phyloP scores from a whole-genome alignment of 2,113 vertebrate species.

The Amphiprion ocellaris region DNA sequence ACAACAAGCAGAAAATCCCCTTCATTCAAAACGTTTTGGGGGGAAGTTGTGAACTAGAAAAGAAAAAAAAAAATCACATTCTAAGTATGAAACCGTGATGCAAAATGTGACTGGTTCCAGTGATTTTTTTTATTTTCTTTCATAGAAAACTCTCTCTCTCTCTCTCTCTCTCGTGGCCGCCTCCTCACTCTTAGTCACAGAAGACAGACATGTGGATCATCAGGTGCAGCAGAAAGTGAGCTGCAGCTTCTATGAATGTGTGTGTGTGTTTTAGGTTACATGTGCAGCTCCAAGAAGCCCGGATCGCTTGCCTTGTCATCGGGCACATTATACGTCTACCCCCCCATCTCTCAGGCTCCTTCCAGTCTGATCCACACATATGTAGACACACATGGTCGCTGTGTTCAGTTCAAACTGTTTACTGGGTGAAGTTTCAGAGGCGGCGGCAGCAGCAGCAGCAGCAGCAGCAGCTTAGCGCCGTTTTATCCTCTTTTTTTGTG shows the following conservation, averaged over 20 bases:
- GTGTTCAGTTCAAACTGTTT: conserved; percentile 59
- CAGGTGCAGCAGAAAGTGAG: conserved; percentile 53
- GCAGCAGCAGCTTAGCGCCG: background rate
- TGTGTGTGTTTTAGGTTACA: conserved; percentile 71
- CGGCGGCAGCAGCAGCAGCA: too few species aligned
- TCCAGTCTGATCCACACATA: conserved; percentile 67
- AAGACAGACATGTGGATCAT: conserved; percentile 12
- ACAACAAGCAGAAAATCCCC: too few species aligned
- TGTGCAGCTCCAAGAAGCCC: conserved; percentile 11
- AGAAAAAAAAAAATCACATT: conserved; percentile 26
- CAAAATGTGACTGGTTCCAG: conserved; percentile 52
- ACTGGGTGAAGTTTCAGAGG: conserved; percentile 30
- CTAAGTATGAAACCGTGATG: conserved; percentile 71
- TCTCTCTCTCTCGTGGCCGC: conserved; percentile 2
- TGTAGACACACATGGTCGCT: conserved; percentile 44
- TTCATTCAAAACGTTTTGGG: too few species aligned
- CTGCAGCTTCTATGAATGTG: conserved; percentile 41
- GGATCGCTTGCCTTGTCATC: conserved; percentile 73
- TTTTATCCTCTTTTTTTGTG: background rate
- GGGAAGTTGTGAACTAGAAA: too few species aligned
- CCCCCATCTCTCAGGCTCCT: conserved; percentile 59
- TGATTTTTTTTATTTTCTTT: conserved; percentile 56
- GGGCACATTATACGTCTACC: conserved; percentile 60
- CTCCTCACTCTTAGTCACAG: conserved; percentile 64
- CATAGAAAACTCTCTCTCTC: conserved; percentile 69